Percentiles rank a stretch among this genome's conserved stretches.
Evolutionary conservation across 2,113 vertebrate genomes (phyloP).

Genomic region (Panthera tigris): DNA sequence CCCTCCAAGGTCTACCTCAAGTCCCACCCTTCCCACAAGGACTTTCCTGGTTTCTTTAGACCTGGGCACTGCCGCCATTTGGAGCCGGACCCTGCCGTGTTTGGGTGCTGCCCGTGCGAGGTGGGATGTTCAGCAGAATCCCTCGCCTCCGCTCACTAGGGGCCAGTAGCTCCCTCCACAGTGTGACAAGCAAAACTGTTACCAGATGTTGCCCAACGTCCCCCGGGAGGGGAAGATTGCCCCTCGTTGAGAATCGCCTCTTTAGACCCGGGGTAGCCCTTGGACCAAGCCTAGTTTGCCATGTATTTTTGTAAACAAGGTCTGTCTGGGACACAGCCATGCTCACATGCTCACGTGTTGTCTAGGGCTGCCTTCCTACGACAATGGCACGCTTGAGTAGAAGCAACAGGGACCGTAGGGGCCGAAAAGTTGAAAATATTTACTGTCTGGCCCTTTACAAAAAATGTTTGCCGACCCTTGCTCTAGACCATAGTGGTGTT

Average conservation of each 20-base stretch:
- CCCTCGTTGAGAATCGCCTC: not conserved
- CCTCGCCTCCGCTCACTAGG: not conserved
- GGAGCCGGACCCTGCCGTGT: not conserved
- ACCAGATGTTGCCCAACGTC: not conserved
- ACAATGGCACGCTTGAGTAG: not conserved
- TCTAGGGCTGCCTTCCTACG: not conserved
- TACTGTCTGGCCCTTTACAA: not conserved
- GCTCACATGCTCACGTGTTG: not conserved
- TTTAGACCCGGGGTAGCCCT: not conserved
- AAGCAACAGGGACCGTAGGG: not conserved
- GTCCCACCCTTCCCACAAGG: not conserved
- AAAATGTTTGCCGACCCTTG: not conserved
- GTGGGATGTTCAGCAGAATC: not conserved
- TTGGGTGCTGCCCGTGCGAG: not conserved
- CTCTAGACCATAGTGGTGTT: not conserved
- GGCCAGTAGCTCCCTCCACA: not conserved
- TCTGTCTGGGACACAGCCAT: not conserved
- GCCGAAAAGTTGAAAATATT: not conserved
- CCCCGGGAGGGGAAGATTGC: not conserved
- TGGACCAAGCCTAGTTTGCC: not conserved
- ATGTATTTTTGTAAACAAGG: not conserved
- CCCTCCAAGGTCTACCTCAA: not conserved
- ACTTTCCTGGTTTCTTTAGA: slow-evolving; percentile 1
- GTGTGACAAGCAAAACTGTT: not conserved
- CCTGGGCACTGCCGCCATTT: not conserved